These are phyloP conservation scores for Ellobius talpinus DNA, from an alignment of 2,113 vertebrate genomes.

Conservation along the genomic window DNA sequence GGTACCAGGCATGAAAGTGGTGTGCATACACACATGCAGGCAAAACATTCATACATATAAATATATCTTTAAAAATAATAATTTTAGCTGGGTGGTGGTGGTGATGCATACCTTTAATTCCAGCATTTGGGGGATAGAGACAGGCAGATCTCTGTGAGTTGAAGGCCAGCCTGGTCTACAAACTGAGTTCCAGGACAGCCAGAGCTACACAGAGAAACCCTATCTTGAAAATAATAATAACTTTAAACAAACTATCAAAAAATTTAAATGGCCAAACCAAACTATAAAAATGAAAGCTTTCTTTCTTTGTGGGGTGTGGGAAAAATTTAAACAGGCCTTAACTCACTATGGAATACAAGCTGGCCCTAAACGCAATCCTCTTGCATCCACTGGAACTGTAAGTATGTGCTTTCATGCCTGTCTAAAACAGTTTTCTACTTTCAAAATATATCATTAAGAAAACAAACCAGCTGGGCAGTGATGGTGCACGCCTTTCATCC, in stretches of 20 bases:
- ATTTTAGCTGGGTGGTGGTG: too few relatives aligned
- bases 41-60: neutral
- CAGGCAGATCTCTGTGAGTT: too few relatives aligned
- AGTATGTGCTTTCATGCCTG: neutral
- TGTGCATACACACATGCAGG: neutral
- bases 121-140: too few relatives aligned
- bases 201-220: too few relatives aligned
- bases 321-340: neutral
- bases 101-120: too few relatives aligned
- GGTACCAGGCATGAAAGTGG: neutral
- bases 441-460: conserved; percentile 23
- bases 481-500: neutral
- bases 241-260: neutral
- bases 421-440: neutral
- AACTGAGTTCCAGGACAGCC: too few relatives aligned
- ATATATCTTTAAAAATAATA: neutral
- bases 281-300: neutral
- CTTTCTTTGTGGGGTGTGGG: neutral
- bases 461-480: neutral
- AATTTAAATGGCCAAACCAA: neutral
- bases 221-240: neutral
- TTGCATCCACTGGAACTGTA: neutral
- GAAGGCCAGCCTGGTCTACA: too few relatives aligned
- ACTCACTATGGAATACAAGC: neutral
- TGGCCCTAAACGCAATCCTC: neutral